Base-by-base conservation (phyloP, 2,888 invertebrate species). In the Latheticus oryzae region DNA sequence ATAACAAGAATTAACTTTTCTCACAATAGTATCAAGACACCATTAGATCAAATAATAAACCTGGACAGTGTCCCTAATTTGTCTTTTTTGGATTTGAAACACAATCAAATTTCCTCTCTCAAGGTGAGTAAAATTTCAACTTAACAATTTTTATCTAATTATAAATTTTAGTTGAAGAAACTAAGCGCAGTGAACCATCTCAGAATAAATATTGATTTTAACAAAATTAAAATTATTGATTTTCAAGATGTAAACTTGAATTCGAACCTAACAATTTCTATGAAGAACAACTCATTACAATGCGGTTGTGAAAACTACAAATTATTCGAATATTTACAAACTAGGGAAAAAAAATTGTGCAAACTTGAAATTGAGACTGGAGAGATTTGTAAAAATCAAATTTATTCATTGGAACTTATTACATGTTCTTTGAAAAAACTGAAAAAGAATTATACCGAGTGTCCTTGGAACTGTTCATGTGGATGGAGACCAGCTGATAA, bases 81-180 rank as follows among this genome's bases (percentile, higher is more conserved):
- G 7, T 8, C 3, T 15, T 3, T 4, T 2, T 24, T 33, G 16
- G 19, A 48, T 23, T 23, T 48, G 5, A 23, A 9, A 1, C 23
- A 35, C 15, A 48, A 48, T 16, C 2, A 15, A 1, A 48, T 48
- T 4, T 4, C 21, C 8, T 3, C 19, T 5, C 9, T 48, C 9
- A 23, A 23, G 9, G 48, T 48, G 24, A 48, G 15, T 9, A n/a
- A n/a, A n/a, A n/a, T n/a, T n/a, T n/a, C n/a, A n/a, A n/a, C 15
- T 33, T 33, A 8, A 15, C 7, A 2, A 32, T 13, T 11, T 32
- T 32, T 13, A 3, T n/a, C 15, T 33, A 33, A 5, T 33, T 15
- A 11, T 28, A 5, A 17, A 23, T 38, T 38, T 11, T 13, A 40
- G 40, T n/a, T 40, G 1, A n/a, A 15, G n/a, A n/a, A n/a, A n/a